A percentile compares a stretch with the other conserved stretches of the same genome.
Evolutionary conservation across 2,113 vertebrate species (phyloP).

Genomic region (Gavia stellata): DNA sequence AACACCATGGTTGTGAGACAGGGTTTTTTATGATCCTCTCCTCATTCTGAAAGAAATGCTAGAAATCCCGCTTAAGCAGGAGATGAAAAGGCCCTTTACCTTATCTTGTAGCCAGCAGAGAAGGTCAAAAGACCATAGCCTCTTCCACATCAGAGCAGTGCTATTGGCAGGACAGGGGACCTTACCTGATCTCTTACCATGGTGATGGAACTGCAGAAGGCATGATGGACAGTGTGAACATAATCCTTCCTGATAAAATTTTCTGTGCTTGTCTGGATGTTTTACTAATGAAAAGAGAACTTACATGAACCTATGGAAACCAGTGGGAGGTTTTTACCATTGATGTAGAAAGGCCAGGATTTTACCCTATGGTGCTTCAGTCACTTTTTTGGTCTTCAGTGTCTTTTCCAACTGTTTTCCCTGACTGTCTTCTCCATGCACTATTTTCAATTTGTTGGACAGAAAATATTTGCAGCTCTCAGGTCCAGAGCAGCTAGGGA

Average conservation of each 20-base stretch:
- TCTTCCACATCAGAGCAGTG: neutral
- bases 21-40: neutral
- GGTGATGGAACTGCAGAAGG: neutral
- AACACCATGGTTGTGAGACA: neutral
- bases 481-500: neutral
- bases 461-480: neutral
- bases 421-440: neutral
- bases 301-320: neutral
- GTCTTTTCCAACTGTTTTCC: neutral
- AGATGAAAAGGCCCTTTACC: neutral
- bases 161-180: neutral
- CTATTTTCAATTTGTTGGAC: neutral
- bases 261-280: neutral
- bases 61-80: neutral
- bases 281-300: neutral
- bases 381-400: neutral
- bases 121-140: neutral
- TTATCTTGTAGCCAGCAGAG: neutral
- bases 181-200: neutral
- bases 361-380: neutral
- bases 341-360: neutral
- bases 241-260: neutral
- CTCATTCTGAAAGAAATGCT: neutral
- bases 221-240: neutral
- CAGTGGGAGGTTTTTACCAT: neutral